Conservation (phyloP, 2,113 vertebrate species). For the Excalfactoria chinensis region DNA sequence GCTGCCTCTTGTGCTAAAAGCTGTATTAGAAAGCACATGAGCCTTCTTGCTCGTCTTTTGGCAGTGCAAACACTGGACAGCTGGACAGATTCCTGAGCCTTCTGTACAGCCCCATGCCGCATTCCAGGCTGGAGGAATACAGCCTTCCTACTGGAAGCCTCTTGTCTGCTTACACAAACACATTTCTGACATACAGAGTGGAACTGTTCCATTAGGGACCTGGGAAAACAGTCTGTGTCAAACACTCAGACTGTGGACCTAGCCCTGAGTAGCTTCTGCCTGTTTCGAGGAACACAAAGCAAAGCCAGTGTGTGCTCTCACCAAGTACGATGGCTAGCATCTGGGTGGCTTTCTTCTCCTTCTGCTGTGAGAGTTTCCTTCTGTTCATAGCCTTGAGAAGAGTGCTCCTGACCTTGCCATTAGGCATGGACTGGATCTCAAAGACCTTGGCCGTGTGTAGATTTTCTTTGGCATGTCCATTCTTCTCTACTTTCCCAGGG, state of each 20-base stretch:
- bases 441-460: conserved; percentile 86
- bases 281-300: background rate
- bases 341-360: conserved; percentile 98
- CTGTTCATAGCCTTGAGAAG: conserved; percentile 92
- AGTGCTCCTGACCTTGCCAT: conserved; percentile 92
- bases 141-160: background rate
- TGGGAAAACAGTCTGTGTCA: background rate
- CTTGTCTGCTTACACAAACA: background rate
- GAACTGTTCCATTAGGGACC: background rate
- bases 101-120: background rate
- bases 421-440: conserved; percentile 93
- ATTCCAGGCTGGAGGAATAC: background rate
- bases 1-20: background rate
- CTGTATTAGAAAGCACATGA: background rate
- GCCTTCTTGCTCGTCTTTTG: background rate
- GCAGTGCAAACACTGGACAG: background rate
- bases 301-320: conserved; percentile 66
- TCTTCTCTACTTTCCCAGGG: conserved; percentile 85
- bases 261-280: background rate
- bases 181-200: rapidly evolving
- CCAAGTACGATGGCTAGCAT: conserved; percentile 98
- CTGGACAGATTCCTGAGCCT: background rate
- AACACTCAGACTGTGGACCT: rapidly evolving
- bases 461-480: conserved; percentile 84
- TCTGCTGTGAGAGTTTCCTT: conserved; percentile 97